Conservation (phyloP, 92 coral and sea anemone genomes). For the Parazoanthus darwini region DNA sequence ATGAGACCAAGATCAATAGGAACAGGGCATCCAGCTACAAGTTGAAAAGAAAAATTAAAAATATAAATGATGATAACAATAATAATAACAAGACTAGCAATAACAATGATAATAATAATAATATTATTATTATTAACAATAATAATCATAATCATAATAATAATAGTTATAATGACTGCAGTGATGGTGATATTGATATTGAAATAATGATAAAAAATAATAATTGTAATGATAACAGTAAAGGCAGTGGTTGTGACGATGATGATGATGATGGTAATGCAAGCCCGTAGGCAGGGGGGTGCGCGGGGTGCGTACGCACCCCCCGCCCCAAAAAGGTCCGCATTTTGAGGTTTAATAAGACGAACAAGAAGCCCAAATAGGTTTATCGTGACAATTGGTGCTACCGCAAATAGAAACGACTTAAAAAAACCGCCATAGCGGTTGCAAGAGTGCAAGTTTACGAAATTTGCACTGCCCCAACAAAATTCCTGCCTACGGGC, state of each 20-base stretch:
- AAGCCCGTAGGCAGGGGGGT: no score
- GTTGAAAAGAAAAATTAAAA: background rate
- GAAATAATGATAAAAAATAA: conserved; percentile 4
- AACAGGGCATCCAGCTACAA: conserved; percentile 7
- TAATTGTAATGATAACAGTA: background rate
- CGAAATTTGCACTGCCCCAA: no score
- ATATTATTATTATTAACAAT: background rate
- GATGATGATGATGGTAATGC: background rate
- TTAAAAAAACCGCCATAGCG: no score
- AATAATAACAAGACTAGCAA: background rate
- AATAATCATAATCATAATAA: background rate
- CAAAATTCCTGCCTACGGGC: no score
- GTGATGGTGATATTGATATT: conserved; percentile 15
- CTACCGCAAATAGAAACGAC: no score
- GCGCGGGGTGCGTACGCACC: no score
- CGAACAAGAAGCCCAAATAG: no score
- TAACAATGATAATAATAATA: background rate
- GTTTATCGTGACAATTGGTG: no score
- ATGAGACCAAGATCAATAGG: conserved; percentile 19
- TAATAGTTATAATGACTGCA: background rate
- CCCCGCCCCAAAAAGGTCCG: no score
- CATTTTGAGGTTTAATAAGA: no score
- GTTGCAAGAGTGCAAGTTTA: no score
- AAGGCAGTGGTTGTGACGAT: background rate
- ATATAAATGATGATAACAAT: background rate